Conservation (phyloP, 2,888 invertebrate species). For the Cantharis lateralis region DNA sequence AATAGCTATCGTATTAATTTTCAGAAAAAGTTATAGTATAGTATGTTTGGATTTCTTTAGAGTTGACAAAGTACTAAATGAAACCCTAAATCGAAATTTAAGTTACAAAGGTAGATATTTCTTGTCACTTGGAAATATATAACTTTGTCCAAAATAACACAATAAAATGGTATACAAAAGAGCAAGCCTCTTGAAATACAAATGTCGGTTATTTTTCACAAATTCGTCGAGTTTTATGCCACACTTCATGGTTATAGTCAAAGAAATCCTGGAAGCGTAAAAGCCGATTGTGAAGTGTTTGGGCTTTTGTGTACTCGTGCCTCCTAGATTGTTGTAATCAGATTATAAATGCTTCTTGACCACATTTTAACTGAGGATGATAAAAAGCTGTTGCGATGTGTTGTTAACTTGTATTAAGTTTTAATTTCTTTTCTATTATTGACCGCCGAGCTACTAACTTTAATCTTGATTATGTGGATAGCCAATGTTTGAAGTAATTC, state of each 20-base stretch:
- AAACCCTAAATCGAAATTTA: conserved; percentile 3
- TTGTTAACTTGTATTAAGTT: neutral
- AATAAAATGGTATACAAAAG: conserved; percentile 26
- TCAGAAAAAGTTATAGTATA: no score
- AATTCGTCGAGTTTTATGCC: conserved; percentile 42
- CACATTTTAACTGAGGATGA: conserved; percentile 21
- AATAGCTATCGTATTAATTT: no score
- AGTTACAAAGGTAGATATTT: conserved; percentile 19
- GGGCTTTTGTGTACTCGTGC: conserved; percentile 45
- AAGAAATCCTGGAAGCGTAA: conserved; percentile 31
- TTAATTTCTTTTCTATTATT: neutral
- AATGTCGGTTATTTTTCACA: conserved; percentile 46
- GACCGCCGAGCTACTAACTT: neutral
- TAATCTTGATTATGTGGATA: neutral
- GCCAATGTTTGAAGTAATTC: neutral
- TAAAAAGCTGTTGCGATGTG: conserved; percentile 4
- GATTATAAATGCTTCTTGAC: conserved; percentile 40
- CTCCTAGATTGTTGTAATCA: conserved; percentile 39
- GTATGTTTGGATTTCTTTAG: neutral
- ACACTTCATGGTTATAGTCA: conserved; percentile 39
- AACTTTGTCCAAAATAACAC: conserved; percentile 20
- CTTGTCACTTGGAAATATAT: conserved; percentile 30
- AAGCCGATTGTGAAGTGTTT: conserved; percentile 37
- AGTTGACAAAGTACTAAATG: neutral
- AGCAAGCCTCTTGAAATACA: conserved; percentile 32